A percentile compares a stretch with the other conserved stretches of the same genome.
Conservation (phyloP, 2,797 vertebrate genomes). For the Eutrigla gurnardus region DNA sequence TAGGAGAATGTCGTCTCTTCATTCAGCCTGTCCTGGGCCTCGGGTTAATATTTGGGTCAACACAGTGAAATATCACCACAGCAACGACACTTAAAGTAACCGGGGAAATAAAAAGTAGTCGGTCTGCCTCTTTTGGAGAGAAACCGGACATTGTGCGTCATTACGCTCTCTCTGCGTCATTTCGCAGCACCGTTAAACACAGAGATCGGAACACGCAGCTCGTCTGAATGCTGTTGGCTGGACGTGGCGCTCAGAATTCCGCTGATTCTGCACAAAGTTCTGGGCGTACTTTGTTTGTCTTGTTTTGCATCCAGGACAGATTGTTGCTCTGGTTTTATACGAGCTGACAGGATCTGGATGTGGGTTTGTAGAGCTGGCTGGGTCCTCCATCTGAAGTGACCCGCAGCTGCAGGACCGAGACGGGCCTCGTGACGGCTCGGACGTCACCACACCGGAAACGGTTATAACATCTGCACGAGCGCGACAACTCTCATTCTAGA, state of each 20-base stretch:
- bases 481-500: no score
- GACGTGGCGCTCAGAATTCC: background rate
- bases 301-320: background rate
- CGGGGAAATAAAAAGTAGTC: background rate
- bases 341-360: background rate
- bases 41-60: background rate
- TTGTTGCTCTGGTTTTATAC: background rate
- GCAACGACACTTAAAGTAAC: background rate
- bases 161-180: background rate
- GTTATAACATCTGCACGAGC: no score
- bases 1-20: background rate
- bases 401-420: no score
- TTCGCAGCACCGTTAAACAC: background rate
- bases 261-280: background rate
- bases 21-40: background rate
- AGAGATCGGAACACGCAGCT: background rate
- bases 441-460: no score
- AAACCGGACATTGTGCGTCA: background rate
- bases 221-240: background rate
- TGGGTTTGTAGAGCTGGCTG: no score
- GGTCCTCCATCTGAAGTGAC: no score
- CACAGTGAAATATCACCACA: background rate
- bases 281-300: background rate
- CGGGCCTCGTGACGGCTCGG: no score
- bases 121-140: background rate